Percentiles rank a stretch among this genome's conserved stretches.
phyloP scores from a whole-genome alignment of 2,113 vertebrate genomes.

The Haliaeetus leucogaster region DNA sequence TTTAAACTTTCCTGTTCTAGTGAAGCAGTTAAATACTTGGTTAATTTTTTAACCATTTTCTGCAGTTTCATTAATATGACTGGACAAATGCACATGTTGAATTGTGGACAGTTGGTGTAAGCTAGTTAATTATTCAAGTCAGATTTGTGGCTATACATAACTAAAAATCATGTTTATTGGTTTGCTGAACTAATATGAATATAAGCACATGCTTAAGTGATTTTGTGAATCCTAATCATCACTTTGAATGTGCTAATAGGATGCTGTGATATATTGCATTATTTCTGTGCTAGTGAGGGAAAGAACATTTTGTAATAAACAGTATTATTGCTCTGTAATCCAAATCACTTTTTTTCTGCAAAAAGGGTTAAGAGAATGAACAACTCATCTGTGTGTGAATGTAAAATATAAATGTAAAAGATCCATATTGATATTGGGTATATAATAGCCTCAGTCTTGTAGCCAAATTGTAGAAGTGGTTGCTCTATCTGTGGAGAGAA shows the following conservation, averaged over 20 bases:
- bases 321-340: background rate
- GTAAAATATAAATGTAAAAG: background rate
- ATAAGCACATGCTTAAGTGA: conserved; percentile 5
- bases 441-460: background rate
- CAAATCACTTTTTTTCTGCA: background rate
- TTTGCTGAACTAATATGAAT: background rate
- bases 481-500: background rate
- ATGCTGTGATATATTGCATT: background rate
- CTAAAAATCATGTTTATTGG: background rate
- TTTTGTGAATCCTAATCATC: conserved; percentile 1
- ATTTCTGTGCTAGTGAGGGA: background rate
- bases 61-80: background rate
- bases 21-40: background rate
- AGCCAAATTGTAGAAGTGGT: background rate
- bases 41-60: background rate
- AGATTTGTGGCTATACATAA: background rate
- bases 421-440: background rate
- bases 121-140: background rate
- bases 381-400: background rate
- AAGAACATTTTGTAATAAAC: background rate
- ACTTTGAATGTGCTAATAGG: background rate
- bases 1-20: background rate
- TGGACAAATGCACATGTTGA: background rate
- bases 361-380: background rate
- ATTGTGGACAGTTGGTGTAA: background rate